phyloP scores from a whole-genome alignment of 1,140 invertebrate species.

The Trachymyrmex septentrionalis region DNA sequence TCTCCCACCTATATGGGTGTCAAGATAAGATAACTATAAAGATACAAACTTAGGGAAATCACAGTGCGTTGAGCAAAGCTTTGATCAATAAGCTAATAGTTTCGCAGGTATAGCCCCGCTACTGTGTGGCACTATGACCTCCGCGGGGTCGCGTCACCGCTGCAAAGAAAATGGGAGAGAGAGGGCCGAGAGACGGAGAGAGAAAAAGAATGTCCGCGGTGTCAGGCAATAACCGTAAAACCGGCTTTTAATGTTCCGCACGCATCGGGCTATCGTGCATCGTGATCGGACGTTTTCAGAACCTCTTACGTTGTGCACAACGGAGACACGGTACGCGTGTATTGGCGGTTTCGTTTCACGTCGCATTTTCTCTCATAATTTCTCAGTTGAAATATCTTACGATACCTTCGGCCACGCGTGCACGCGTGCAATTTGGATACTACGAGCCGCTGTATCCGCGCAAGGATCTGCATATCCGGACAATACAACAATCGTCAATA shows the following conservation, averaged over 20 bases:
- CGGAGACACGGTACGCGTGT: conserved; percentile 2
- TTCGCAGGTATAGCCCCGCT: conserved; percentile 66
- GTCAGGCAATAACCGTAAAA: conserved; percentile 80
- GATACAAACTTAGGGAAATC: conserved; percentile 67
- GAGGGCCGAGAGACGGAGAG: background rate
- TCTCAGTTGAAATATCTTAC: conserved; percentile 53
- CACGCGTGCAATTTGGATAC: background rate
- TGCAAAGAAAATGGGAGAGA: background rate
- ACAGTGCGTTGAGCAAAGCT: conserved; percentile 57
- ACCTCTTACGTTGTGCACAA: conserved; percentile 64
- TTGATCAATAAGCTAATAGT: conserved; percentile 76
- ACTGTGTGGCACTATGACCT: conserved; percentile 78
- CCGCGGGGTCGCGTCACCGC: conserved; percentile 20
- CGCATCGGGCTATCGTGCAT: conserved; percentile 76
- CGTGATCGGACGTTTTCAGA: conserved; percentile 76
- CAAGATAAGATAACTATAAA: conserved; percentile 59
- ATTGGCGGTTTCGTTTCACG: conserved; percentile 64
- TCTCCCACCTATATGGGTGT: conserved; percentile 19
- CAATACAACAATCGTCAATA: too few species aligned
- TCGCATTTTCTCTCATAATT: conserved; percentile 71
- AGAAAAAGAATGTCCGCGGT: conserved; percentile 19
- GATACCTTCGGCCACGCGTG: conserved; percentile 28
- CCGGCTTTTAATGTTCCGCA: conserved; percentile 80
- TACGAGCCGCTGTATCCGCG: background rate
- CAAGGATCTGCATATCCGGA: conserved; percentile 11